Conservation (phyloP, 2,113 vertebrate species). For the Physeter macrocephalus region DNA sequence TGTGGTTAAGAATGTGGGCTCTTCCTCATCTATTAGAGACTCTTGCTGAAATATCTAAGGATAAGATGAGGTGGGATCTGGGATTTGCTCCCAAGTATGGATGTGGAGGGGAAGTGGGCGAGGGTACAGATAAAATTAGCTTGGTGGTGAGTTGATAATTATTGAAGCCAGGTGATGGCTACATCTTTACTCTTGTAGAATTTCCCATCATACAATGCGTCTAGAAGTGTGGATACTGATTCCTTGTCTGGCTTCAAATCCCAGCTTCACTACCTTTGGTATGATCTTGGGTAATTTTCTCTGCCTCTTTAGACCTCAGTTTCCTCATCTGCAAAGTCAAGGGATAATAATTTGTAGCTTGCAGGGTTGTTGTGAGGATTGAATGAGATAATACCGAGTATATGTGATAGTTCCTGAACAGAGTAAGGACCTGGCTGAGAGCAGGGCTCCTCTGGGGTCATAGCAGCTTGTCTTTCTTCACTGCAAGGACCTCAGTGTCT, state of each 20-base stretch:
- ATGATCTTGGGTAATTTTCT: not conserved
- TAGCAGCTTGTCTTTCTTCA: too few relatives aligned
- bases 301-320: not conserved
- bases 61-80: not conserved
- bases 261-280: not conserved
- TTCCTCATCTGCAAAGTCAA: not conserved
- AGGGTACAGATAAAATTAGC: accelerated
- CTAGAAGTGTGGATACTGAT: not conserved
- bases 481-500: not conserved
- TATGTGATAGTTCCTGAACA: accelerated
- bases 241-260: not conserved
- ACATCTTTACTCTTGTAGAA: not conserved
- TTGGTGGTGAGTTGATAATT: too few relatives aligned
- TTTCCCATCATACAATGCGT: accelerated
- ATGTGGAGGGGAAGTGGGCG: not conserved
- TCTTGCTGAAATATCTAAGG: not conserved
- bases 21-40: not conserved
- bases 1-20: not conserved
- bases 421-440: too few relatives aligned
- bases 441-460: not conserved
- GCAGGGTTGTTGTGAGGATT: not conserved
- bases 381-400: not conserved
- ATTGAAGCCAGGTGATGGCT: not conserved
- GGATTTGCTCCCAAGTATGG: not conserved
- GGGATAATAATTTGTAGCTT: not conserved